These are phyloP conservation scores for Melieria picta DNA, from an alignment of 2,888 invertebrate species.

Conservation along the genomic window DNA sequence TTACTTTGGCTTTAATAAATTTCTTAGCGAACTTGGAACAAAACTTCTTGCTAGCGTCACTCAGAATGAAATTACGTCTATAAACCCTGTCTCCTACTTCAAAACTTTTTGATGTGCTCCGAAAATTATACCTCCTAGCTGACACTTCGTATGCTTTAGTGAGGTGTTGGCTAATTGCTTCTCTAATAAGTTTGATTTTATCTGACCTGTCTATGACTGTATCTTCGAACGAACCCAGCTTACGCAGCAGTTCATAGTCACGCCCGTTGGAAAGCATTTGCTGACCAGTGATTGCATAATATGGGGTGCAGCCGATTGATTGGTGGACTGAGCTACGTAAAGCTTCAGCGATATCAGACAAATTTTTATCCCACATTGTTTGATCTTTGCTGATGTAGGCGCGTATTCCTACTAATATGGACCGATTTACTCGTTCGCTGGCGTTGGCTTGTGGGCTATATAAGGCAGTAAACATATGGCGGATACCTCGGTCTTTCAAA, in stretches of 20 bases:
- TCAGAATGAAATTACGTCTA: too few relatives aligned
- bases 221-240: slow-evolving; percentile 29
- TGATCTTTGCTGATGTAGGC: slow-evolving; percentile 31
- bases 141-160: too few relatives aligned
- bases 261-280: slow-evolving; percentile 5
- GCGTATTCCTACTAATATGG: slow-evolving; percentile 30
- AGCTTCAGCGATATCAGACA: slow-evolving; percentile 31
- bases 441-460: slow-evolving; percentile 38
- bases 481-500: slow-evolving; percentile 30
- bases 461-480: slow-evolving; percentile 34
- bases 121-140: too few relatives aligned
- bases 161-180: too few relatives aligned
- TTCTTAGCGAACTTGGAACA: too few relatives aligned
- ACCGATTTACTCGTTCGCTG: slow-evolving; percentile 36
- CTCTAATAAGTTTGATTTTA: too few relatives aligned
- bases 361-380: slow-evolving; percentile 25
- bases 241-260: slow-evolving; percentile 8
- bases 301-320: slow-evolving; percentile 23
- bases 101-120: too few relatives aligned
- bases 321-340: slow-evolving; percentile 30
- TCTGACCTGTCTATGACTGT: slow-evolving; percentile 4
- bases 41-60: too few relatives aligned
- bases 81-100: too few relatives aligned
- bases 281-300: slow-evolving; percentile 27
- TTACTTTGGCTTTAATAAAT: too few relatives aligned